Evolutionary conservation across 2,113 vertebrate species (phyloP).

Genomic region (Corythornis cristatus): DNA sequence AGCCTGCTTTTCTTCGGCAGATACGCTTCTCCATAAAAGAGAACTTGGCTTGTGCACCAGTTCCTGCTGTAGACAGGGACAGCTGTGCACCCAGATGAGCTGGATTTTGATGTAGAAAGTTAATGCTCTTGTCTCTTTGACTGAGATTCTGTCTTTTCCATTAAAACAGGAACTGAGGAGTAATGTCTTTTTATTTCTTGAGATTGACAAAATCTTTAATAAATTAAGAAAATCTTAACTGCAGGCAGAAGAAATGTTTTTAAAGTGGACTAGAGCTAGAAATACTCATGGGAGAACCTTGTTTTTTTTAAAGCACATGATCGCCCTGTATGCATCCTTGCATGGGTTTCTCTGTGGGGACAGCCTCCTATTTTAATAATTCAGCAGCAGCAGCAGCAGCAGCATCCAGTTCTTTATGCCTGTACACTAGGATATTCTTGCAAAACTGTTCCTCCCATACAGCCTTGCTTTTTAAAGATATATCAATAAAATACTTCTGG

Average conservation of each 20-base stretch:
- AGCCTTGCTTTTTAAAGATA: neutral
- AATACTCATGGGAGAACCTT: neutral
- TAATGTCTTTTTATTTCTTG: neutral
- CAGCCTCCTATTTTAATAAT: neutral
- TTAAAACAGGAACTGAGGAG: neutral
- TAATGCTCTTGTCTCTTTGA: neutral
- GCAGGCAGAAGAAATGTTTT: neutral
- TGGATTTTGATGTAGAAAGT: neutral
- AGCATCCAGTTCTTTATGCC: neutral
- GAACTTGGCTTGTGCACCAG: neutral
- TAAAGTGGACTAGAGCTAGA: neutral
- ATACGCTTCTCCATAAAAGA: constrained; percentile 70
- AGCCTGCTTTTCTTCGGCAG: constrained; percentile 87
- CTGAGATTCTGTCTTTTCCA: neutral
- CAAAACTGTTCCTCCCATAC: neutral
- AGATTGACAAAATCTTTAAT: neutral
- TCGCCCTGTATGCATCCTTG: neutral
- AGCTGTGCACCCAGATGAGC: neutral
- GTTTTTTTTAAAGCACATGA: neutral
- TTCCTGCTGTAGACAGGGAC: neutral
- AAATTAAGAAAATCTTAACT: neutral
- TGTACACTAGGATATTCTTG: neutral
- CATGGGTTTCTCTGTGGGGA: neutral
- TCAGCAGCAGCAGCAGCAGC: neutral
- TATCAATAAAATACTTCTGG: neutral